phyloP scores from a whole-genome alignment of 2,797 vertebrate species.

The Distichodus sexfasciatus region DNA sequence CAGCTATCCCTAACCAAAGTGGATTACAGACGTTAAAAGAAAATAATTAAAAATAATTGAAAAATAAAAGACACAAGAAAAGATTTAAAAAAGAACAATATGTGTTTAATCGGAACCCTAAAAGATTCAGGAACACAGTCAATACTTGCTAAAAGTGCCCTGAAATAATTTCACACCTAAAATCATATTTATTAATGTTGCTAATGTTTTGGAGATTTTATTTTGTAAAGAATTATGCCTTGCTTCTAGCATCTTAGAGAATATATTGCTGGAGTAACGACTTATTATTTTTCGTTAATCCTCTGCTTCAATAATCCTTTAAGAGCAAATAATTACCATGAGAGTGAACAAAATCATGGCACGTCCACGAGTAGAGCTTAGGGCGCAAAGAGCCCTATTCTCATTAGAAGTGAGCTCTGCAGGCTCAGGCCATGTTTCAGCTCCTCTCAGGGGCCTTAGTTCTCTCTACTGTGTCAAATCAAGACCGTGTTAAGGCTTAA shows the following conservation, averaged over 20 bases:
- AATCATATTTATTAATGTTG: too few species aligned
- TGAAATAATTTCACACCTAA: too few species aligned
- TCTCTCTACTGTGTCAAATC: background rate
- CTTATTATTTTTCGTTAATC: background rate
- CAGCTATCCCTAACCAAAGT: too few species aligned
- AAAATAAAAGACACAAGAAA: too few species aligned
- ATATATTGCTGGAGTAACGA: background rate
- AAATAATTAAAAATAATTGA: too few species aligned
- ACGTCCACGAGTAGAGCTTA: background rate
- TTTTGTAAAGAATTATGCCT: background rate
- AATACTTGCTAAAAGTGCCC: too few species aligned
- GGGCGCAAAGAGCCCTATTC: background rate
- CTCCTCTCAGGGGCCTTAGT: background rate
- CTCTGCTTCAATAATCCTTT: background rate
- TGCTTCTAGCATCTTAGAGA: background rate
- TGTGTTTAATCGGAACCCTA: too few species aligned
- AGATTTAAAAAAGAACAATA: too few species aligned
- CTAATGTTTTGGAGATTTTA: background rate
- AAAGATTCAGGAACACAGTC: too few species aligned
- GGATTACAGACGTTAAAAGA: too few species aligned
- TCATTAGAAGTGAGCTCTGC: background rate
- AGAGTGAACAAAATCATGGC: background rate
- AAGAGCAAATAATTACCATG: background rate
- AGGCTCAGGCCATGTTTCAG: background rate
- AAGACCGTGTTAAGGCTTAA: background rate